phyloP scores from a whole-genome alignment of 2,797 vertebrate species.

The Morus bassanus region DNA sequence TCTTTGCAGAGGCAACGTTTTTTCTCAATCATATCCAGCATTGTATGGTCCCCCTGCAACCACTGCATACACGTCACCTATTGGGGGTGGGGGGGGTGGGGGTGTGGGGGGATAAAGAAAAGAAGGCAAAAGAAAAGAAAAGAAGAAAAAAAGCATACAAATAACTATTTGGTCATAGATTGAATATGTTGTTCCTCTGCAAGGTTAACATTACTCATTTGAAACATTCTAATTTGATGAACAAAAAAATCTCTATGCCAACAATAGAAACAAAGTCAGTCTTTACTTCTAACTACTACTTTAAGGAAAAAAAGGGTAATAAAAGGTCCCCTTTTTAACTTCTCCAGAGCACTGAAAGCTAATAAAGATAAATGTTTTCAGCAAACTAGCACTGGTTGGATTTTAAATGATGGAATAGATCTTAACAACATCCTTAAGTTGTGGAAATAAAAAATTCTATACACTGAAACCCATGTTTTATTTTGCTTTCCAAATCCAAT shows the following conservation, averaged over 20 bases:
- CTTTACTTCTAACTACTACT: background rate
- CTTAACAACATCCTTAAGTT: background rate
- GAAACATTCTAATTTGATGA: background rate
- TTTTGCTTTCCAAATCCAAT: slow-evolving; percentile 12
- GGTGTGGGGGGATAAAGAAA: too few relatives aligned
- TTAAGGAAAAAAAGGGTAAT: background rate
- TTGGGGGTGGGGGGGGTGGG: background rate
- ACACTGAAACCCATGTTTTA: background rate
- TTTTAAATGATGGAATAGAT: slow-evolving; percentile 3
- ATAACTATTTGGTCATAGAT: background rate
- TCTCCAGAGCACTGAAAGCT: background rate
- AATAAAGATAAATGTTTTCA: background rate
- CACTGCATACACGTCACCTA: slow-evolving; percentile 95
- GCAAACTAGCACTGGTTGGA: background rate
- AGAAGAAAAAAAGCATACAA: slow-evolving; percentile 23
- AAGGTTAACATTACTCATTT: background rate
- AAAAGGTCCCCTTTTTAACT: background rate
- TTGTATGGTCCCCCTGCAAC: slow-evolving; percentile 95
- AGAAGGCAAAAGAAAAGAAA: background rate
- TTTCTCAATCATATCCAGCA: slow-evolving; percentile 98
- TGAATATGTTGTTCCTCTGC: background rate
- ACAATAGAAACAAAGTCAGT: background rate
- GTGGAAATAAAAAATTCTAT: slow-evolving; percentile 22
- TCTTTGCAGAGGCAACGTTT: slow-evolving; percentile 96
- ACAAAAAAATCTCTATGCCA: background rate